Evolutionary conservation across 2,113 vertebrate genomes (phyloP), one percentile per base, ranked within the genome.

Genomic region (Xiphophorus hellerii): DNA sequence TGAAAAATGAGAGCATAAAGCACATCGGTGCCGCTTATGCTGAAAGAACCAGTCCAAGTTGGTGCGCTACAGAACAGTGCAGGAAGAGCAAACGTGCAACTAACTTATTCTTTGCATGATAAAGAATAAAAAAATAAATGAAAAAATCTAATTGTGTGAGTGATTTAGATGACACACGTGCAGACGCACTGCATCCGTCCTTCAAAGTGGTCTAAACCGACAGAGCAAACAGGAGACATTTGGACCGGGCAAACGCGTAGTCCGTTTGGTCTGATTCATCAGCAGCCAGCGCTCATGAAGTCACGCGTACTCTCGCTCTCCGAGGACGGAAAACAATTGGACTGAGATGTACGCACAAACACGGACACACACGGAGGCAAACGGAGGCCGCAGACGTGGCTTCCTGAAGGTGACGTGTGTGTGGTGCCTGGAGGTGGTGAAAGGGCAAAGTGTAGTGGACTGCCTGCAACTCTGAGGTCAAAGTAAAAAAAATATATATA

Each of bases 341-440:
- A 79, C 51, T 44, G 69, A 70, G 28, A 79, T n/a, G n/a, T 12
- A 44, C 71, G 62, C 76, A 66, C 73, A 64, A 48, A 48, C 30
- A 27, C 44, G 31, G 6, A 66, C 61, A 69, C 69, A 61, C 54
- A 25, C 30, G 30, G 22, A 74, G 28, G 66, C 77, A 80, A 80
- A 76, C 15, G n/a, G 73, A 74, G 76, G 70, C 44, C 20, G 44
- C 44, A 48, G 14, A 48, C 17, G 15, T 82, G 77, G 73, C 84
- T 29, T 54, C 78, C 87, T 92, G 89, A 92, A 91, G 90, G 87
- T 90, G 91, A 91, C 74, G 67, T 48, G 44, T 15, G 44, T 48
- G 17, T 48, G 44, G 61, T 76, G 85, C 85, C 85, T 58, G 78
- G 75, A 82, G 88, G 83, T 84, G 71, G 69, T 27, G 60, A 51